phyloP scores from a whole-genome alignment of 2,797 vertebrate genomes.

The Semotilus atromaculatus region DNA sequence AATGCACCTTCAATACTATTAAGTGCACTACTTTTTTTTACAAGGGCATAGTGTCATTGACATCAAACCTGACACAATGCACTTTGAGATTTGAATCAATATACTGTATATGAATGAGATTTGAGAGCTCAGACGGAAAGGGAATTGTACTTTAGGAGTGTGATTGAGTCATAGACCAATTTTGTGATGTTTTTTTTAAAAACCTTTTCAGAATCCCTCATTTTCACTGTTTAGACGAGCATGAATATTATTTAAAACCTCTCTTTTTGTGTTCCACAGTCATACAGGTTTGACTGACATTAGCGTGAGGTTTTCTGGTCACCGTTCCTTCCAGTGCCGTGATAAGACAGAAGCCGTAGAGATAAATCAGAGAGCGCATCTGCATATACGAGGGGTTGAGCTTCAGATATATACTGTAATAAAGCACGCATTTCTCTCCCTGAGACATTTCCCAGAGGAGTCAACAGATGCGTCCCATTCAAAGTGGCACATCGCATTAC shows the following conservation, averaged over 20 bases:
- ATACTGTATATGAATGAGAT: neutral
- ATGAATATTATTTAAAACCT: neutral
- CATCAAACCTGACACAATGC: neutral
- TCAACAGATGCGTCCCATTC: constrained; percentile 57
- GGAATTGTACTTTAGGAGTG: neutral
- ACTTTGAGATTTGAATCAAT: neutral
- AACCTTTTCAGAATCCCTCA: neutral
- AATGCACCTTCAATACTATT: neutral
- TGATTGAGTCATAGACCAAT: neutral
- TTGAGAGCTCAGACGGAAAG: neutral
- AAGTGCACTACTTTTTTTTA: neutral
- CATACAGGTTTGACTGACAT: neutral
- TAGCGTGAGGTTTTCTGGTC: neutral
- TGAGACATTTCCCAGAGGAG: constrained; percentile 51
- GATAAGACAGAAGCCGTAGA: neutral
- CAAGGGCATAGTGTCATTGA: neutral
- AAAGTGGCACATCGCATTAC: constrained; percentile 55
- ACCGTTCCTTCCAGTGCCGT: neutral
- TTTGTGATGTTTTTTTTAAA: neutral
- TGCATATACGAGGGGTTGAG: neutral
- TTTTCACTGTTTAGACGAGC: neutral
- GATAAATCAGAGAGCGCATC: constrained; percentile 13
- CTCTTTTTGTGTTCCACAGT: neutral
- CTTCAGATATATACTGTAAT: constrained; percentile 56
- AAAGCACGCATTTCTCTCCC: constrained; percentile 53